Evolutionary conservation across 2,888 invertebrate species (phyloP).

Genomic region (Octodonta nipae): DNA sequence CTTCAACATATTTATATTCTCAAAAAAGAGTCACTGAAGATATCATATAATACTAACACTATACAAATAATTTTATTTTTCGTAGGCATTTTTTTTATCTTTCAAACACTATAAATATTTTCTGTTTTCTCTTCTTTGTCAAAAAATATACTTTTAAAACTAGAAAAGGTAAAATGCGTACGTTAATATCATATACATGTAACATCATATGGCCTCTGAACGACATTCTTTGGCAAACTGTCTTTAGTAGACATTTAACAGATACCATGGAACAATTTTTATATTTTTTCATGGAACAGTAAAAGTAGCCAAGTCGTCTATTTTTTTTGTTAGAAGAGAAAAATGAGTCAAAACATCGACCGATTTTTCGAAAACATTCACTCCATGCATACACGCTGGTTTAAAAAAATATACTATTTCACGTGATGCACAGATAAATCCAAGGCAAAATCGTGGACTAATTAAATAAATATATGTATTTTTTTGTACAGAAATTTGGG

Average conservation of each 20-base stretch:
- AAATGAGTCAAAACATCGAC: no score
- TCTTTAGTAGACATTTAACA: no score
- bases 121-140: conserved; percentile 26
- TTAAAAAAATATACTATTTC: conserved; percentile 26
- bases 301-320: no score
- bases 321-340: no score
- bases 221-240: no score
- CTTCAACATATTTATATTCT: conserved; percentile 29
- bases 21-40: conserved; percentile 26
- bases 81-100: conserved; percentile 23
- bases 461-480: conserved; percentile 12
- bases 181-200: conserved; percentile 22
- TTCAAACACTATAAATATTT: conserved; percentile 31
- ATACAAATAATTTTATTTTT: conserved; percentile 32
- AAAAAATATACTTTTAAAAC: conserved; percentile 34
- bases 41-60: conserved; percentile 29
- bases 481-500: conserved; percentile 13
- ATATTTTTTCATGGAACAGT: no score
- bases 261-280: no score
- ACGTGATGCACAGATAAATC: conserved; percentile 27
- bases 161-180: conserved; percentile 28
- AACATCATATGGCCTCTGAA: conserved; percentile 19
- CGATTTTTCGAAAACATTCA: no score
- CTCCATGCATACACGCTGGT: conserved; percentile 10
- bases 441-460: conserved; percentile 29